phyloP scores from a whole-genome alignment of 1,140 invertebrate species.

The Hyles euphorbiae region DNA sequence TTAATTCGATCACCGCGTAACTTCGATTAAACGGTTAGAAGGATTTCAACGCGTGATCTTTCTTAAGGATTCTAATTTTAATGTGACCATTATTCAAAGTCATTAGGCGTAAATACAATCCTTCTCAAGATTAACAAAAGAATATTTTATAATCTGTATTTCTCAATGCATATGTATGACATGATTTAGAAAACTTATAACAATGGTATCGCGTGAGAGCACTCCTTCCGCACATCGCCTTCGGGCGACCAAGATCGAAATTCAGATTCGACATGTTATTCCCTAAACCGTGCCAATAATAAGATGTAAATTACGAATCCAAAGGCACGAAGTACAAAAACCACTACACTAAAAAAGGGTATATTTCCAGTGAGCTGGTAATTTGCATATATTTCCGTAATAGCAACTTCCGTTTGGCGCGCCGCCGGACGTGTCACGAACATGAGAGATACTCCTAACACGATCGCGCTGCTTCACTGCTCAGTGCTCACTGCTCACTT shows the following conservation, averaged over 20 bases:
- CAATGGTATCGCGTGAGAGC: too few species aligned
- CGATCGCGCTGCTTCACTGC: not conserved
- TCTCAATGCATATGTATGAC: too few species aligned
- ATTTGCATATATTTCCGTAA: constrained; percentile 70
- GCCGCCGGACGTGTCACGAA: constrained; percentile 48
- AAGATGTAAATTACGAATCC: constrained; percentile 61
- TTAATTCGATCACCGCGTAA: constrained; percentile 45
- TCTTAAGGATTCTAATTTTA: constrained; percentile 27
- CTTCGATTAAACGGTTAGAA: constrained; percentile 43
- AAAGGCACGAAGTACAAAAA: constrained; percentile 47
- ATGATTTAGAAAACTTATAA: too few species aligned
- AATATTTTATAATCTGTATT: too few species aligned
- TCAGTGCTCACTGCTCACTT: too few species aligned
- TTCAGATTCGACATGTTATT: constrained; percentile 64
- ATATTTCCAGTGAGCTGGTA: constrained; percentile 46
- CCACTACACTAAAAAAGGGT: constrained; percentile 36
- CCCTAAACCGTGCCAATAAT: constrained; percentile 57
- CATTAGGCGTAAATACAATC: too few species aligned
- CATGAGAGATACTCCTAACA: constrained; percentile 16
- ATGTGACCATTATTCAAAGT: constrained; percentile 24
- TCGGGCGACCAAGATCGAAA: constrained; percentile 38
- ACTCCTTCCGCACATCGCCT: constrained; percentile 20
- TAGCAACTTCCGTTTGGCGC: constrained; percentile 59
- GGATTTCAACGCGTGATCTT: constrained; percentile 29
- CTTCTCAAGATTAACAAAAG: too few species aligned